Evolutionary conservation across 1,140 invertebrate species (phyloP).

Genomic region (Megalonaias nervosa): DNA sequence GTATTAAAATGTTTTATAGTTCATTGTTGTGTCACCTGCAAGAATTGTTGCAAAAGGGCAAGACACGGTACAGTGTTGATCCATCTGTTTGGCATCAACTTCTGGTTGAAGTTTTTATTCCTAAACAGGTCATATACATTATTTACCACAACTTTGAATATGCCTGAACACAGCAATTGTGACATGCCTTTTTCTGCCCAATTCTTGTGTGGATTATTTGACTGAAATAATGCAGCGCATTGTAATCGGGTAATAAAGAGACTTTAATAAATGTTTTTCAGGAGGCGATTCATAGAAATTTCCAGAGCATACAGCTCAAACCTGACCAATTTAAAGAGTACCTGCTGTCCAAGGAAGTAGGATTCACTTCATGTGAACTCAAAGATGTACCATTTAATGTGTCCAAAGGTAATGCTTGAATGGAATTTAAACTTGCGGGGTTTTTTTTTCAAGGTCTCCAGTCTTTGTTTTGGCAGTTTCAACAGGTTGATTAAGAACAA

Average conservation of each 20-base stretch:
- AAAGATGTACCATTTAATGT: slow-evolving; percentile 87
- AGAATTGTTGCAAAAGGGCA: no score
- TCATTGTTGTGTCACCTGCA: no score
- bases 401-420: slow-evolving; percentile 77
- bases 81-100: no score
- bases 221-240: no score
- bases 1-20: no score
- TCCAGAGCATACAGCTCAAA: slow-evolving; percentile 87
- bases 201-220: neutral
- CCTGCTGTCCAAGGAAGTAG: slow-evolving; percentile 90
- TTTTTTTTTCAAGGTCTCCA: neutral
- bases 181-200: neutral
- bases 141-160: neutral
- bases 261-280: slow-evolving; percentile 72
- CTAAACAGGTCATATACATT: no score
- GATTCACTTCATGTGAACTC: slow-evolving; percentile 90
- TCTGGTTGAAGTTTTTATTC: neutral
- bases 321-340: slow-evolving; percentile 93
- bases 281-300: slow-evolving; percentile 90
- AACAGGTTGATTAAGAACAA: no score
- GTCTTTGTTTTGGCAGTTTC: no score
- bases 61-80: no score
- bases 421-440: neutral
- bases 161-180: neutral
- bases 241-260: no score